Conservation (phyloP, 2,797 vertebrate species). For the Synaphobranchus kaupii region DNA sequence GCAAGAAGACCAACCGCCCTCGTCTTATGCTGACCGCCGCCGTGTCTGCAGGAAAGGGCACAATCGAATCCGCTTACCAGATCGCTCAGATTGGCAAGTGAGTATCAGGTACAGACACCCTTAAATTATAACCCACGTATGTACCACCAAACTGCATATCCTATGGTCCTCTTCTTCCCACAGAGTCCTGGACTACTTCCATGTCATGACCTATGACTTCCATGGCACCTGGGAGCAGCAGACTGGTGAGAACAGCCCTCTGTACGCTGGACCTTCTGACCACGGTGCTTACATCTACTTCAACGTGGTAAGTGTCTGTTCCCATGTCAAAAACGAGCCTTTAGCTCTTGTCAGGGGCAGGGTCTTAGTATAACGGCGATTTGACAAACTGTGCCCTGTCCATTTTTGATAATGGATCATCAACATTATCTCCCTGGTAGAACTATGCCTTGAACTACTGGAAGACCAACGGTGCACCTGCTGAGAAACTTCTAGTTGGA, state of each 20-base stretch:
- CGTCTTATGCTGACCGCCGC: conserved; percentile 76
- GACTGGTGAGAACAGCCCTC: conserved; percentile 81
- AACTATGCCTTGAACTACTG: conserved; percentile 68
- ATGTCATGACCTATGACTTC: conserved; percentile 82
- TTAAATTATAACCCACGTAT: not conserved
- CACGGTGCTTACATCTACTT: conserved; percentile 52
- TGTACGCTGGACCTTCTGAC: conserved; percentile 68
- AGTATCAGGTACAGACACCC: conserved; percentile 37
- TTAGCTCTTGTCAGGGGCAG: not conserved
- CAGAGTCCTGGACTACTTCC: conserved; percentile 81
- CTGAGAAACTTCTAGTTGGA: conserved; percentile 69
- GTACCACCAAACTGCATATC: not conserved
- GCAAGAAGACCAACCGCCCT: conserved; percentile 58
- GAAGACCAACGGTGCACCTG: conserved; percentile 60
- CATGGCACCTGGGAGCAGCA: conserved; percentile 62
- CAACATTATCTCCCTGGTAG: conserved; percentile 38
- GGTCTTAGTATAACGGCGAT: not conserved
- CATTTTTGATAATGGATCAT: not conserved
- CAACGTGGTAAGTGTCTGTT: conserved; percentile 63
- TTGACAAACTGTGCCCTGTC: not conserved
- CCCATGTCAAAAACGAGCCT: not conserved
- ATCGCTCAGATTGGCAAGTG: conserved; percentile 68
- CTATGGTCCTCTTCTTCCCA: not conserved
- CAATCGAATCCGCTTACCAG: conserved; percentile 72
- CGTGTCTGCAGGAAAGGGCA: conserved; percentile 69